phyloP scores from a whole-genome alignment of 1,140 invertebrate genomes.

The Charaxes varanes region DNA sequence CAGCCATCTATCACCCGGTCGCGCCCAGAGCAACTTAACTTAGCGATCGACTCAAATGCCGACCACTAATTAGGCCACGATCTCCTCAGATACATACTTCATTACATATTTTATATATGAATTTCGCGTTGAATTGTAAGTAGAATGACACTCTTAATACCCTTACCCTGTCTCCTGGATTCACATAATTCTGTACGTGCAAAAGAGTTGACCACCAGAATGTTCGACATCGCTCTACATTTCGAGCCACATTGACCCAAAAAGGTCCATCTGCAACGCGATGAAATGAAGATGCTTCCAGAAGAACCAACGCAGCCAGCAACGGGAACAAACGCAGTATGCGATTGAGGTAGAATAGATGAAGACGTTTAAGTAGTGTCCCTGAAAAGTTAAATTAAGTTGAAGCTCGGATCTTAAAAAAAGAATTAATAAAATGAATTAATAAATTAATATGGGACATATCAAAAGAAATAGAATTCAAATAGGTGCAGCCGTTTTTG shows the following conservation, averaged over 20 bases:
- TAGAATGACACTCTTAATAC: too few species aligned
- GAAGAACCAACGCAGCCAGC: conserved; percentile 73
- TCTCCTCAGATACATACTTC: too few species aligned
- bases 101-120: too few species aligned
- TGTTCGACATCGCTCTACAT: conserved; percentile 28
- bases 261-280: conserved; percentile 76
- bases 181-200: conserved; percentile 46
- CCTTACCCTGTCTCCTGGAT: conserved; percentile 35
- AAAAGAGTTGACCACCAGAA: conserved; percentile 50
- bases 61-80: too few species aligned
- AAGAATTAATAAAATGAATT: neutral
- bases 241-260: conserved; percentile 45
- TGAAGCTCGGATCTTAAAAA: too few species aligned
- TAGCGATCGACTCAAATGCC: too few species aligned
- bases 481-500: too few species aligned
- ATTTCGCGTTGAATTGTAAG: too few species aligned
- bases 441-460: neutral
- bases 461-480: too few species aligned
- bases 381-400: too few species aligned
- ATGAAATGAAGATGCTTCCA: conserved; percentile 72
- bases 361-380: conserved; percentile 34
- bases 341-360: conserved; percentile 70
- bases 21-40: too few species aligned
- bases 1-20: too few species aligned
- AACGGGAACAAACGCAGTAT: conserved; percentile 76